A percentile compares a stretch with the other conserved stretches of the same genome.
These are phyloP conservation scores for Vireo altiloquus DNA, from an alignment of 2,113 vertebrate genomes.

Conservation along the genomic window DNA sequence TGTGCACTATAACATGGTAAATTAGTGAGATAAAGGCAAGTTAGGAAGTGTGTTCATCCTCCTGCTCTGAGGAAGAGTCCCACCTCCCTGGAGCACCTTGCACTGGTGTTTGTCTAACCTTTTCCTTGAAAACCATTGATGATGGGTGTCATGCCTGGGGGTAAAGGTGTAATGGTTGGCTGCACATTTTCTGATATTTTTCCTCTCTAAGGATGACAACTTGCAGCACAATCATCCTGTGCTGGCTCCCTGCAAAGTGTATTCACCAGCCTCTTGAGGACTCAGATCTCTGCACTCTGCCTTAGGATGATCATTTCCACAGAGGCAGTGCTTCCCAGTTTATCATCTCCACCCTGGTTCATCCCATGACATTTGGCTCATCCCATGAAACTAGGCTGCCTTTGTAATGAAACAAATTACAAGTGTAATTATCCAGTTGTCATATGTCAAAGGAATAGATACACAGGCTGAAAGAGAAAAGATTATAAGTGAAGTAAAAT, in stretches of 20 bases:
- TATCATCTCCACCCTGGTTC: neutral
- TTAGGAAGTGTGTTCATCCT: neutral
- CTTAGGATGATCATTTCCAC: neutral
- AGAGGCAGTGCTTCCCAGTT: neutral
- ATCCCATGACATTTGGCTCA: neutral
- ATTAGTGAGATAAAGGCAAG: neutral
- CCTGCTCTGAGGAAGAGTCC: neutral
- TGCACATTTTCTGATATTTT: neutral
- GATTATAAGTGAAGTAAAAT: neutral
- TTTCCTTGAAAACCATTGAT: neutral
- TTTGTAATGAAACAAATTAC: slow-evolving; percentile 9
- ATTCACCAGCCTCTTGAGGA: neutral
- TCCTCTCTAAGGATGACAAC: neutral
- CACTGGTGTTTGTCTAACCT: neutral
- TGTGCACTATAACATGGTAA: neutral
- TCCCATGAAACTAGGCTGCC: neutral
- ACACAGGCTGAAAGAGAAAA: neutral
- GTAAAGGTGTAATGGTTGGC: neutral
- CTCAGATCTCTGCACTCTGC: neutral
- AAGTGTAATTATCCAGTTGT: neutral
- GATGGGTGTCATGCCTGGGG: neutral
- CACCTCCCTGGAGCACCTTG: neutral
- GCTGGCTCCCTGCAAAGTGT: neutral
- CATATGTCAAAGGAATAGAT: neutral
- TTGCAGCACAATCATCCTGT: neutral